phyloP scores from a whole-genome alignment of 2,113 vertebrate genomes.

The Cephalopholis sonnerati region DNA sequence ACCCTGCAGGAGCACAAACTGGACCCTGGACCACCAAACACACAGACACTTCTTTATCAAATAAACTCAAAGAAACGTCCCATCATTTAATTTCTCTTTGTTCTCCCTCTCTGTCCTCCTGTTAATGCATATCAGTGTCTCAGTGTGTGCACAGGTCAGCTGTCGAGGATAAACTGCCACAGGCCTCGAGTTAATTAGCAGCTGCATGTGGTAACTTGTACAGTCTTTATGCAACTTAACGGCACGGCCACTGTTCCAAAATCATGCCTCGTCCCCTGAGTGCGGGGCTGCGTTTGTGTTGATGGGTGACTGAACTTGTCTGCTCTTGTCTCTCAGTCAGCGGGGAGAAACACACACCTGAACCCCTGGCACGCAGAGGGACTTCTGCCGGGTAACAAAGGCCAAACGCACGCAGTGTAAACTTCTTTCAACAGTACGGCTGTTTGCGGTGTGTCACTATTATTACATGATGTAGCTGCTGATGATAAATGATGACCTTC shows the following conservation, averaged over 20 bases:
- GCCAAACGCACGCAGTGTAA: neutral
- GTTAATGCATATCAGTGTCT: slow-evolving; percentile 36
- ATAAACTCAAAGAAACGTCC: slow-evolving; percentile 2
- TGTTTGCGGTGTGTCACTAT: slow-evolving; percentile 1
- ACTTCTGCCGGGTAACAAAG: neutral
- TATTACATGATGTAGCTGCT: neutral
- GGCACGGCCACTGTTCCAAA: slow-evolving; percentile 60
- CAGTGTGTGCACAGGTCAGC: neutral
- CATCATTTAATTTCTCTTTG: neutral
- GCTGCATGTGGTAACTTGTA: slow-evolving; percentile 65
- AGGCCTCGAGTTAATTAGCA: slow-evolving; percentile 75
- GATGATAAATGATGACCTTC: neutral
- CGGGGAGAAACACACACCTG: slow-evolving; percentile 63
- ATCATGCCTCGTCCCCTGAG: slow-evolving; percentile 59
- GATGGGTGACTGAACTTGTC: slow-evolving; percentile 75
- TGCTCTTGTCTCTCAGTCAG: slow-evolving; percentile 78
- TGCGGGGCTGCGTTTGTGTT: slow-evolving; percentile 48
- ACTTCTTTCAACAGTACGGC: neutral
- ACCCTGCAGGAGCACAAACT: neutral
- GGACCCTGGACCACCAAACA: neutral
- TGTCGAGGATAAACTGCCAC: slow-evolving; percentile 43
- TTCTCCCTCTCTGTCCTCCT: neutral
- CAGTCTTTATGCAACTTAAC: slow-evolving; percentile 32
- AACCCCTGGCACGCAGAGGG: slow-evolving; percentile 34
- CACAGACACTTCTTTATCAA: neutral